Evolutionary conservation across 1,140 invertebrate genomes (phyloP), one percentile per base, ranked within the genome.

Genomic region (Reticulitermes speratus): DNA sequence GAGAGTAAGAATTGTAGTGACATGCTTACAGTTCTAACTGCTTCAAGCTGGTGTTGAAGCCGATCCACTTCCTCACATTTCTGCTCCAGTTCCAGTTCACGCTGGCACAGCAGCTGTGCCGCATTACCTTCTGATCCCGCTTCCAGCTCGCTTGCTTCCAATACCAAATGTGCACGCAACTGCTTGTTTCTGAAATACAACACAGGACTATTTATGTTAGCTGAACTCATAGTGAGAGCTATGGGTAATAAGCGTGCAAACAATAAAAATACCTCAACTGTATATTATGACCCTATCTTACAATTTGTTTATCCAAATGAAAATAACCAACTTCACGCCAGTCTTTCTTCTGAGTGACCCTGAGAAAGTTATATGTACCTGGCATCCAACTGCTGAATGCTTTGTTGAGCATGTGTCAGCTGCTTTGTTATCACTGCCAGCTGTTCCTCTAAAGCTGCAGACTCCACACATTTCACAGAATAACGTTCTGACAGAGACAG

Each of bases 391-490:
- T 96, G 95, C 91, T 95, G 92, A 88, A 96, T 95, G 89, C 95
- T 95, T 88, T 96, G 95, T 89, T 96, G 96, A 69, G 96, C 96
- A 88, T 96, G 95, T 86, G 94, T 92, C 38, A 97, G 91, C 90
- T 97, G 96, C 88, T 95, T 94, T n/a, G 94, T 95, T 85, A 96
- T 93, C 48, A 93, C 91, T 84, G 95, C 94, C 44, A 98, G 92
- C 89, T 97, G 95, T 90, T 98, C 97, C 89, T 97, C 96, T 75
- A 98, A 90, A 38, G 95, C 94, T 1, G 97, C 96, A 23, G 96
- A 96, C 90, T 98, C 97, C 83, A 98, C 94, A 91, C 97, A 98
- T 90, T 98, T 98, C 19, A 96, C 94, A 2, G 97, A 97, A 91
- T 98, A 97, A 89, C 97, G 96, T 88, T 98, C 96, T 2, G 96